These are phyloP conservation scores for Scaeva pyrastri DNA, from an alignment of 2,888 invertebrate species.

Conservation along the genomic window DNA sequence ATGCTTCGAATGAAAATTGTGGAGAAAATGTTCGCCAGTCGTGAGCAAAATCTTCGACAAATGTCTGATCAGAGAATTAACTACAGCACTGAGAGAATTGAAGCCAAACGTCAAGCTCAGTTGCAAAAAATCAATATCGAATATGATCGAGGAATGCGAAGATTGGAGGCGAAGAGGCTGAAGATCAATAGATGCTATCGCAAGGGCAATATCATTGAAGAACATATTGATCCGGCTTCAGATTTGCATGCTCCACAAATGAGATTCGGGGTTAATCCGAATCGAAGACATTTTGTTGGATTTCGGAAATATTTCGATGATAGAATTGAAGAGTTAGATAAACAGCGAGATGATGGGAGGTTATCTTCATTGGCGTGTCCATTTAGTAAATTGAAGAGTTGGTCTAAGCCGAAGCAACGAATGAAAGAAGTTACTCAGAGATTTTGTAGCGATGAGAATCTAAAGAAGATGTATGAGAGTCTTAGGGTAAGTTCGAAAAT, in stretches of 20 bases:
- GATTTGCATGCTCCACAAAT: constrained; percentile 87
- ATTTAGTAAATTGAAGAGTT: constrained; percentile 79
- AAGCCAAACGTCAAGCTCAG: constrained; percentile 85
- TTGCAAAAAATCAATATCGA: constrained; percentile 85
- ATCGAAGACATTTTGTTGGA: constrained; percentile 85
- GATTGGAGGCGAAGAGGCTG: constrained; percentile 83
- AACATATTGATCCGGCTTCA: constrained; percentile 86
- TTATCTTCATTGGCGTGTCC: constrained; percentile 79
- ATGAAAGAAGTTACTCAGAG: constrained; percentile 81
- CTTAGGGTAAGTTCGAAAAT: constrained; percentile 77
- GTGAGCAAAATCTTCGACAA: constrained; percentile 81
- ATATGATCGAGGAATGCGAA: constrained; percentile 84
- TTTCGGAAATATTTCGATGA: constrained; percentile 80
- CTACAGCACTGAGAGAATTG: constrained; percentile 84
- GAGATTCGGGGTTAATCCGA: constrained; percentile 88
- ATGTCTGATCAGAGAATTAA: constrained; percentile 84
- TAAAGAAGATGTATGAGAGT: constrained; percentile 81
- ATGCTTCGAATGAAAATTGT: constrained; percentile 86
- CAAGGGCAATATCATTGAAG: constrained; percentile 84
- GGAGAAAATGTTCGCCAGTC: constrained; percentile 86
- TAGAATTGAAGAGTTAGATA: constrained; percentile 81
- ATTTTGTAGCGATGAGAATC: constrained; percentile 81
- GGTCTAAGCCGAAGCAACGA: constrained; percentile 81
- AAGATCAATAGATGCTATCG: constrained; percentile 83
- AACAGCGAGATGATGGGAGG: constrained; percentile 73